Percentiles rank a stretch among this genome's conserved stretches.
Conservation (phyloP, 1,140 invertebrate genomes). For the Cotesia vestalis region DNA sequence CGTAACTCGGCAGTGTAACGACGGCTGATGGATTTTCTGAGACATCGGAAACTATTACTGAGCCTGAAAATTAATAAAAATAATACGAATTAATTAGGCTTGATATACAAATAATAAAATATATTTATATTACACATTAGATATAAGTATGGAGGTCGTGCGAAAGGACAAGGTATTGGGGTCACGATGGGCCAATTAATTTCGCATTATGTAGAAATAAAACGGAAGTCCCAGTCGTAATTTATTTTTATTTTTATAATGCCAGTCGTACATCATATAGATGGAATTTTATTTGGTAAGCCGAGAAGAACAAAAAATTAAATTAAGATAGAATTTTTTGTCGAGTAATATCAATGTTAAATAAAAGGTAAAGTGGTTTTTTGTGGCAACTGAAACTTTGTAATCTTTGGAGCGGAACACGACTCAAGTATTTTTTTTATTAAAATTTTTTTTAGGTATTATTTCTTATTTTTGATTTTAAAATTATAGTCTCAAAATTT, state of each 20-base stretch:
- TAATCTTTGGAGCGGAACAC: slow-evolving; percentile 41
- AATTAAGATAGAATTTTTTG: slow-evolving; percentile 7
- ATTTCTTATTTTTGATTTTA: slow-evolving; percentile 39
- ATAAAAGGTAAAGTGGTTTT: neutral
- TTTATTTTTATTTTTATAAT: no score
- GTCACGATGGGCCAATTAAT: slow-evolving; percentile 7
- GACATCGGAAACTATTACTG: slow-evolving; percentile 43
- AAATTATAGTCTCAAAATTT: slow-evolving; percentile 13
- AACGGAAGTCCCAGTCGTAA: neutral
- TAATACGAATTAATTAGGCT: slow-evolving; percentile 23
- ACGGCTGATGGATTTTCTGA: slow-evolving; percentile 41
- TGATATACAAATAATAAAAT: no score
- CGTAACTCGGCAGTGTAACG: slow-evolving; percentile 46
- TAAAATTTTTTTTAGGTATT: slow-evolving; percentile 14
- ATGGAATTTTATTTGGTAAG: neutral
- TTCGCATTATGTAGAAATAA: neutral
- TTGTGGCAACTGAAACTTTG: slow-evolving; percentile 28
- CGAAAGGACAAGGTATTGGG: slow-evolving; percentile 16
- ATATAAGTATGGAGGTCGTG: slow-evolving; percentile 2
- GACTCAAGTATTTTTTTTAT: slow-evolving; percentile 37
- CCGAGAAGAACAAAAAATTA: neutral
- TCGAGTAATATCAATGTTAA: neutral
- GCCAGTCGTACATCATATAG: neutral
- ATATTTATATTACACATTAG: neutral
- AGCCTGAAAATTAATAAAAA: slow-evolving; percentile 18